Conservation (phyloP, 2,113 vertebrate species). For the Patagioenas fasciata region DNA sequence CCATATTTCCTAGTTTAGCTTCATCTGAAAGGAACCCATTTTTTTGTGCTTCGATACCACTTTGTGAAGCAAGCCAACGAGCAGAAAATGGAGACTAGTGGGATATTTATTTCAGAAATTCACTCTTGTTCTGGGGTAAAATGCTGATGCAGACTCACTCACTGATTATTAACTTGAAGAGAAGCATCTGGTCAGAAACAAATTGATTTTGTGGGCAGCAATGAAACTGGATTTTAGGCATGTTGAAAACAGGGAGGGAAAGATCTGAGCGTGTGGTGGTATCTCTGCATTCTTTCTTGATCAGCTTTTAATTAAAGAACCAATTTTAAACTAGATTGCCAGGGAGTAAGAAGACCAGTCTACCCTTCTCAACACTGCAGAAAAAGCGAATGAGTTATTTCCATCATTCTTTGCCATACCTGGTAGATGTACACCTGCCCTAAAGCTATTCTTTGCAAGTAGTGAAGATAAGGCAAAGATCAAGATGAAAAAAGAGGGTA, state of each 20-base stretch:
- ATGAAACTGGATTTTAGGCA: neutral
- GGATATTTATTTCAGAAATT: neutral
- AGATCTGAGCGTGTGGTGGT: neutral
- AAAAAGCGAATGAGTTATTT: neutral
- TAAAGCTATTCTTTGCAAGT: constrained; percentile 1
- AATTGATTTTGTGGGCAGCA: neutral
- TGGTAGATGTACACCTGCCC: neutral
- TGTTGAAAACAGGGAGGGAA: neutral
- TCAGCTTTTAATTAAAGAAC: constrained; percentile 1
- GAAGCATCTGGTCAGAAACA: neutral
- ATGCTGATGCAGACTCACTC: neutral
- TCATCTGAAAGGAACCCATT: neutral
- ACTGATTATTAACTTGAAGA: neutral
- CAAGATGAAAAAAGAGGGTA: neutral
- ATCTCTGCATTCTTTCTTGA: neutral
- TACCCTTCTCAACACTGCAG: neutral
- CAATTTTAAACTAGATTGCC: neutral
- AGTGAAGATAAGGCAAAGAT: neutral
- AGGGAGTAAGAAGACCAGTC: neutral
- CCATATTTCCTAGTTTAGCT: neutral
- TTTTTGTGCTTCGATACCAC: neutral
- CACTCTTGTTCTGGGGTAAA: neutral
- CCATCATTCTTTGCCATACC: neutral
- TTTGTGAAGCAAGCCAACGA: neutral
- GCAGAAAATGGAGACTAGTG: neutral